These are phyloP conservation scores for Axis porcinus DNA, from an alignment of 2,113 vertebrate genomes.

Conservation along the genomic window DNA sequence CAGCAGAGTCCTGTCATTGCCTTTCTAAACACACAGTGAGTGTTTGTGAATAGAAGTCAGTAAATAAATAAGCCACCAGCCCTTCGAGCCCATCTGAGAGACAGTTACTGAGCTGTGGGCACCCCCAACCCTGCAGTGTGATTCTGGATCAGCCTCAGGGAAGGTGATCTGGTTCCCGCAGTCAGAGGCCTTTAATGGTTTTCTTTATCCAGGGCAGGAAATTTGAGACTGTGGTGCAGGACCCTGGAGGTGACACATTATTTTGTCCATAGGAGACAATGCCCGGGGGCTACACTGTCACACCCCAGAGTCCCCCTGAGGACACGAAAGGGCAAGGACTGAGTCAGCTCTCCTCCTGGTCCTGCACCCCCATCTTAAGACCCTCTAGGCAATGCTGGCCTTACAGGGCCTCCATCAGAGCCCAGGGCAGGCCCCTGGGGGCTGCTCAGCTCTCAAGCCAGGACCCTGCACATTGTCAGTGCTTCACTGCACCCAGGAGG, in stretches of 20 bases:
- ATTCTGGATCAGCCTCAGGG: not conserved
- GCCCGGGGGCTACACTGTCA: not conserved
- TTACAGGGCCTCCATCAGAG: not conserved
- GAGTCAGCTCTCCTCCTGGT: not conserved
- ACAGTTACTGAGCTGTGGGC: not conserved
- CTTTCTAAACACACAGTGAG: not conserved
- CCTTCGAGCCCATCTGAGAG: not conserved
- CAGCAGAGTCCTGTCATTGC: not conserved
- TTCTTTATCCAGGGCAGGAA: slow-evolving; percentile 52
- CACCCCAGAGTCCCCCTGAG: slow-evolving; percentile 44
- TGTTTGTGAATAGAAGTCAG: not conserved
- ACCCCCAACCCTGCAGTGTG: not conserved
- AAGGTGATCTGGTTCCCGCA: not conserved
- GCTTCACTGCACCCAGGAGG: not conserved
- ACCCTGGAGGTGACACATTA: rapidly evolving
- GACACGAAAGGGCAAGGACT: not conserved
- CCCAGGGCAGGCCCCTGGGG: not conserved
- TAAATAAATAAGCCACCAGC: not conserved
- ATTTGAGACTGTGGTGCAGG: not conserved
- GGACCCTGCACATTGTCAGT: not conserved
- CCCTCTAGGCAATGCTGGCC: not conserved
- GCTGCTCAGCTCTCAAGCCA: no score
- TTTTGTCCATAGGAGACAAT: rapidly evolving
- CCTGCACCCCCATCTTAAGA: not conserved
- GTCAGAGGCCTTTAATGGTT: not conserved